phyloP scores from a whole-genome alignment of 2,888 invertebrate genomes.

The Caenorhabditis sulstoni region DNA sequence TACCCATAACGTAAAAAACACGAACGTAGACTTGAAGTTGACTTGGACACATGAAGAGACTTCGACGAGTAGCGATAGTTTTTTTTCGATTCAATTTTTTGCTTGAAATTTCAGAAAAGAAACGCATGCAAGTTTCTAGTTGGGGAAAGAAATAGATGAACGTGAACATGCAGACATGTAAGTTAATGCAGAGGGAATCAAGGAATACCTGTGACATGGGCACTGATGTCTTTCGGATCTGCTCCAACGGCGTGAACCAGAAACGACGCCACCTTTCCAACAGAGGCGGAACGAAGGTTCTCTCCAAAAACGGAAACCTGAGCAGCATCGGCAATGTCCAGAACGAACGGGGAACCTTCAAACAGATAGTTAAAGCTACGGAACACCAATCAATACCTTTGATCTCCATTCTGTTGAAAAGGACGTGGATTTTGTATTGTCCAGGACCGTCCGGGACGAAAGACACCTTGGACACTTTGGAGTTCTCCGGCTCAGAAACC shows the following conservation, averaged over 20 bases:
- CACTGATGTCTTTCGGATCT: conserved; percentile 81
- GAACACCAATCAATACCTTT: conserved; percentile 82
- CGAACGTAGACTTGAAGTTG: conserved; percentile 10
- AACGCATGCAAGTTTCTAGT: conserved; percentile 28
- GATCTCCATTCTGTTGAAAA: conserved; percentile 94
- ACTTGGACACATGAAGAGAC: conserved; percentile 11
- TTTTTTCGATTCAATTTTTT: conserved; percentile 6
- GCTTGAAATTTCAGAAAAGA: not conserved
- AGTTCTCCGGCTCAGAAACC: conserved; percentile 68
- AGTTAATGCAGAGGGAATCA: not conserved
- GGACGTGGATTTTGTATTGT: conserved; percentile 89
- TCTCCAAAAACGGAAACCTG: conserved; percentile 84
- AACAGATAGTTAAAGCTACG: no score
- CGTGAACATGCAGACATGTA: not conserved
- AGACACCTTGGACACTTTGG: conserved; percentile 73
- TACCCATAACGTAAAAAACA: conserved; percentile 27
- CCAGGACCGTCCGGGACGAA: conserved; percentile 84
- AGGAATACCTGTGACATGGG: conserved; percentile 81
- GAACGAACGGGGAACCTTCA: conserved; percentile 81
- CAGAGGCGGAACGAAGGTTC: conserved; percentile 83
- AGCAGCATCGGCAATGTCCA: conserved; percentile 82
- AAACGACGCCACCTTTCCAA: conserved; percentile 84
- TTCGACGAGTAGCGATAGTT: conserved; percentile 10
- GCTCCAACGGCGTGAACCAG: conserved; percentile 83
- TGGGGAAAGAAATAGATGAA: no score